phyloP scores from a whole-genome alignment of 2,797 vertebrate genomes.

The Coregonus ussuriensis region DNA sequence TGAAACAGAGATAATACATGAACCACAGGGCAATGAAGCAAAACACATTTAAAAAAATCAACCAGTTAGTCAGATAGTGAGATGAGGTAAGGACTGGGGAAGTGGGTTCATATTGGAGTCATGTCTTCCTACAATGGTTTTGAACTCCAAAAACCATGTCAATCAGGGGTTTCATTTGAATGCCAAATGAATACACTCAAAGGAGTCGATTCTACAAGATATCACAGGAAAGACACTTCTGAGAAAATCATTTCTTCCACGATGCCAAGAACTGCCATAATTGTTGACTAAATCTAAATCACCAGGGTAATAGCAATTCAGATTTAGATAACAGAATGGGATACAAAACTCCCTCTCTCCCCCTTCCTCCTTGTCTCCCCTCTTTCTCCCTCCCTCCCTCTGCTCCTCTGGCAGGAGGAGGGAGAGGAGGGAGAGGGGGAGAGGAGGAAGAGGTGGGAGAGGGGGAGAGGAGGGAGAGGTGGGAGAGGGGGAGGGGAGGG shows the following conservation, averaged over 20 bases:
- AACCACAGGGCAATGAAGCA: not conserved
- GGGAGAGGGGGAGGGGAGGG: no score
- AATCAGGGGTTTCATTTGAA: not conserved
- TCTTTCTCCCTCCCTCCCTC: not conserved
- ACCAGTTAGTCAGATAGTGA: not conserved
- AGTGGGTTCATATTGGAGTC: not conserved
- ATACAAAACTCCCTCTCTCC: not conserved
- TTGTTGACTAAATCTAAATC: constrained; percentile 3
- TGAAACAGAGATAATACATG: not conserved
- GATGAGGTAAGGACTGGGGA: not conserved
- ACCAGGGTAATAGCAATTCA: constrained; percentile 13
- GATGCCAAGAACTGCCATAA: not conserved
- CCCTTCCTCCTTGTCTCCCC: constrained; percentile 11
- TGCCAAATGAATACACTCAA: not conserved
- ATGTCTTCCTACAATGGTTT: not conserved
- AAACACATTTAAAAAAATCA: not conserved
- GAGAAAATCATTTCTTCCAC: not conserved
- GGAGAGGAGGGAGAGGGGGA: not conserved
- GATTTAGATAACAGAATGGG: constrained; percentile 22
- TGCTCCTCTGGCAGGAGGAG: no score
- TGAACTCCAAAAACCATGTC: not conserved
- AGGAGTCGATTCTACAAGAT: not conserved
- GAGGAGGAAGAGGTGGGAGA: no score
- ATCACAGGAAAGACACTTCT: not conserved
- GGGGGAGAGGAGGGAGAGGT: no score